phyloP scores from a whole-genome alignment of 2,113 vertebrate genomes.

The Condylura cristata region DNA sequence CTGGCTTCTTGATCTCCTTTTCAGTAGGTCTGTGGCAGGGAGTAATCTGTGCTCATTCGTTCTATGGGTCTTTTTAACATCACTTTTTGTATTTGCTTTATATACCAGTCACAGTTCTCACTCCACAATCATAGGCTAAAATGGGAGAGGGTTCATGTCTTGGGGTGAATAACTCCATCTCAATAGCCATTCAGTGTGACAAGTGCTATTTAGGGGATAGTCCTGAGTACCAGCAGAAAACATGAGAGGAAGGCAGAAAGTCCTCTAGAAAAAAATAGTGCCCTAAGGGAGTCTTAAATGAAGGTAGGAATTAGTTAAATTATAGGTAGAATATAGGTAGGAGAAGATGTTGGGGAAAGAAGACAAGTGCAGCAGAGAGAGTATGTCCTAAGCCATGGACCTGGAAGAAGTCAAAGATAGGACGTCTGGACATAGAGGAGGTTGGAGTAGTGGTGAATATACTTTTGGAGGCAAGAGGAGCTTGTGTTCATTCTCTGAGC shows the following conservation, averaged over 20 bases:
- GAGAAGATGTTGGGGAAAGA: neutral
- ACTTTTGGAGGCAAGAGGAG: neutral
- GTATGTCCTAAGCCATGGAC: neutral
- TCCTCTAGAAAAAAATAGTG: neutral
- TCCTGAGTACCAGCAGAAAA: neutral
- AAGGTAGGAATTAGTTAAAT: neutral
- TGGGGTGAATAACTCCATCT: too few species aligned
- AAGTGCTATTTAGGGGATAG: neutral
- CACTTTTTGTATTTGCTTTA: neutral
- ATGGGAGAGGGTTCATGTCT: neutral
- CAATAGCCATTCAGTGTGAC: neutral
- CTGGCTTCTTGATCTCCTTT: neutral
- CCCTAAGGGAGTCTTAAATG: neutral
- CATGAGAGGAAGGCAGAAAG: neutral
- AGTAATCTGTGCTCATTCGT: conserved; percentile 6
- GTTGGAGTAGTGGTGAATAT: neutral
- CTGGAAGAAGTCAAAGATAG: neutral
- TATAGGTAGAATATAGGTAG: too few species aligned
- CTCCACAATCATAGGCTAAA: neutral
- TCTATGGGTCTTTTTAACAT: neutral
- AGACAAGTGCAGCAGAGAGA: neutral
- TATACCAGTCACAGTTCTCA: neutral
- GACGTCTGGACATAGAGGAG: neutral
- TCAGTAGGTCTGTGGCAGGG: neutral
- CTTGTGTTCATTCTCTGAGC: neutral